Base-by-base conservation (phyloP, 2,888 invertebrate species). In the Drosophila glabriapex region DNA sequence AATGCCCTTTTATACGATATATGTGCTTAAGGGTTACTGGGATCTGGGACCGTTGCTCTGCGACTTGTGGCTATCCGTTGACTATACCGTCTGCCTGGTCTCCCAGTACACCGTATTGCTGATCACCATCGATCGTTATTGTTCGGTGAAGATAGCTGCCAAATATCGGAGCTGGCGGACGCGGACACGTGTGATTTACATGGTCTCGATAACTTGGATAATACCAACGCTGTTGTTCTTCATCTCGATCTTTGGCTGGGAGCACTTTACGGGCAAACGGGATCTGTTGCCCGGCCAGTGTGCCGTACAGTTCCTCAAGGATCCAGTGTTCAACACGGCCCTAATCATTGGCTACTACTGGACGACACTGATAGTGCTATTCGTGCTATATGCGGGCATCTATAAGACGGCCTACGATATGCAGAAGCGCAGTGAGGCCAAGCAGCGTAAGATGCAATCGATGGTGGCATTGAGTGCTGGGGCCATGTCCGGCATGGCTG, bases 101-200 rank as follows among this genome's bases (percentile, higher is more conserved):
- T 99, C 99, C 12, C 99, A 99, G 93, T 99, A 99, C 94, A 99
- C 99, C 0, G 99, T 99, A 22, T 95, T 99, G 68, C 95, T 99
- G 76, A 99, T 99, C 91, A 99, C 99, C 37, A 98, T 99, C 77
- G 99, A 99, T 94, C 95, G 99, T 83, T 99, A 98, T 94, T 99
- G 99, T 94, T 99, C 99, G 37, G 99, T 99, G 9, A 99, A 98
- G 94, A 99, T 99, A 83, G 99, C 99, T 6, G 98, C 99, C 19
- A 97, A 97, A 89, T 99, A 99, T 92, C 95, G 99, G 78, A 97
- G 97, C 88, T 99, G 99, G 99, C 95, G 99, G 29, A 99, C 99
- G 6, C 98, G 98, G 91, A 96, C 96, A 76, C 96, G 97, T 85
- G 99, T 99, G 19, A 96, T 98, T 73, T 97, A 97, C 95, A 98